Base-by-base conservation (phyloP, 2,888 invertebrate genomes). In the Julus scandinavius region DNA sequence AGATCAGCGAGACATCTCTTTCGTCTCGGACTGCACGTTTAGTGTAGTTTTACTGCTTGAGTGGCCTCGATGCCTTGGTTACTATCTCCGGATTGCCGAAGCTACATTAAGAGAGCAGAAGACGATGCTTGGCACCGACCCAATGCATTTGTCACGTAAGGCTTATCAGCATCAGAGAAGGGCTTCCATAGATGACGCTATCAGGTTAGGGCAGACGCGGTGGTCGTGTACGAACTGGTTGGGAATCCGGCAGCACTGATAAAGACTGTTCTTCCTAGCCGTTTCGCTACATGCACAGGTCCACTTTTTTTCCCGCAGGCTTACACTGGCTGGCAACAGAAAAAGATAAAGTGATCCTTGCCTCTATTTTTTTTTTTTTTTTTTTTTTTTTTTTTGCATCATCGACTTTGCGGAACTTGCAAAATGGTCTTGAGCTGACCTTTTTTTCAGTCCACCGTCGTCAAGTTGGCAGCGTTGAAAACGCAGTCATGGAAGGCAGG, bases 101-200 rank as follows among this genome's bases (percentile, higher is more conserved):
- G 54, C 17, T 45, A 7, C 45, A 45, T 45, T 45, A 45, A 45
- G 3, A 54, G 54, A 54, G 54, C 63, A 20, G 29, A 29, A 63
- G 63, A 63, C 54, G 15, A 17, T 17, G 72, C 72, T 72, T 11
- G n/a, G 72, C 72, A 29, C 72, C 72, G 72, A 29, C 72, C 72
- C 72, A 72, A 29, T 72, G 72, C 72, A 72, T 72, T 72, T 72
- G 72, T 72, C 72, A 72, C 72, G 72, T 72, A 13, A n/a, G 72
- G 72, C 72, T 72, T 72, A 72, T 72, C 72, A 72, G 72, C 72
- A 72, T 72, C 72, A 72, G 72, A 6, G 29, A 72, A 72, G 17
- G 72, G 72, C 72, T n/a, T 63, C 45, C 45, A 45, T 45, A 45
- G 45, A 45, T 63, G n/a, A 63, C 63, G 29, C 72, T 72, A 72